Percentiles rank a stretch among this genome's conserved stretches.
Evolutionary conservation across 2,797 vertebrate species (phyloP).

Genomic region (Squalus acanthias): DNA sequence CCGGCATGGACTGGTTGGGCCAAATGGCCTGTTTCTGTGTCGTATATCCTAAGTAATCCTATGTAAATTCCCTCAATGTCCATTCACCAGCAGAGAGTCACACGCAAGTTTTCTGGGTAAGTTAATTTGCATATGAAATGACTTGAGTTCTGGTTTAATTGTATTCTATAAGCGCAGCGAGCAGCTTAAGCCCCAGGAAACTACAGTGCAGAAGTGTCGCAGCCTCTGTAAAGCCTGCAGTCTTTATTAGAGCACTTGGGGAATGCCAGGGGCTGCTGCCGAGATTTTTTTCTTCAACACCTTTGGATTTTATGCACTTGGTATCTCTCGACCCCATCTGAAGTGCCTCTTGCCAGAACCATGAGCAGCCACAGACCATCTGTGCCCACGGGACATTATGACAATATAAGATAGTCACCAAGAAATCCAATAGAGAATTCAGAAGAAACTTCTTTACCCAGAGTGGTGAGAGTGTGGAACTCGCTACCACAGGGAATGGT

Average conservation of each 20-base stretch:
- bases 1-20: no score
- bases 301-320: not conserved
- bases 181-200: not conserved
- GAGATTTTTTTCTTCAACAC: not conserved
- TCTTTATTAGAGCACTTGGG: not conserved
- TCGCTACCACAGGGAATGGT: no score
- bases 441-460: no score
- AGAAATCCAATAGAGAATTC: no score
- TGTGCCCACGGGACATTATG: no score
- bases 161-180: not conserved
- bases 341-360: not conserved
- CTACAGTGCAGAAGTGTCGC: not conserved
- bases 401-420: no score
- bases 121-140: not conserved
- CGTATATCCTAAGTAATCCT: no score
- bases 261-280: no score
- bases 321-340: not conserved
- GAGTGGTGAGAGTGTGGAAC: no score
- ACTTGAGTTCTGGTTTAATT: not conserved
- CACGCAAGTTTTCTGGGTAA: not conserved
- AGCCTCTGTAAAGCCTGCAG: not conserved
- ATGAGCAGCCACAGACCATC: not conserved
- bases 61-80: not conserved
- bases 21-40: no score
- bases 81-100: not conserved